Evolutionary conservation across 2,113 vertebrate species (phyloP).

Genomic region (Microcebus griseorufus): DNA sequence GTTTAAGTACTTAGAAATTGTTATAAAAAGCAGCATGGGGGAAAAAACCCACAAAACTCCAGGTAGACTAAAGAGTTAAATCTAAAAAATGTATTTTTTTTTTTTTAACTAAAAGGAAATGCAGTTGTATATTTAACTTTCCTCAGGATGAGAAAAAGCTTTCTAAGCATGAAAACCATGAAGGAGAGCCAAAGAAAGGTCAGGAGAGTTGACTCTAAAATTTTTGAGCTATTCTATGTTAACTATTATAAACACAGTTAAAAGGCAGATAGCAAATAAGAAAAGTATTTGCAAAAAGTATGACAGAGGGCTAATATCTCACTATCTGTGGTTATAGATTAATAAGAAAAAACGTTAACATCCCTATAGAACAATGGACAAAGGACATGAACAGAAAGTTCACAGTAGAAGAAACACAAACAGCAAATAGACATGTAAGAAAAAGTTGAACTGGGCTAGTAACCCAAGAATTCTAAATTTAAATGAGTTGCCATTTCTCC

Average conservation of each 20-base stretch:
- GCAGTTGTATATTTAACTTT: constrained; percentile 63
- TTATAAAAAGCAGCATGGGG: not conserved
- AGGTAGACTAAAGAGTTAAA: constrained; percentile 39
- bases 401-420: not conserved
- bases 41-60: not conserved
- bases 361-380: not conserved
- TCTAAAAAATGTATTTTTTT: constrained; percentile 12
- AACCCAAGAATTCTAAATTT: not conserved
- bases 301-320: not conserved
- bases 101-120: constrained; percentile 33
- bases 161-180: constrained; percentile 60
- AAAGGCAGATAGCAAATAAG: constrained; percentile 21
- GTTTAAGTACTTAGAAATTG: not conserved
- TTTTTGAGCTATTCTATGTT: not conserved
- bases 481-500: not conserved
- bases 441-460: not conserved
- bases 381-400: not conserved
- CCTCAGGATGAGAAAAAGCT: constrained; percentile 50
- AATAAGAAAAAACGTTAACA: not conserved
- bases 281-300: constrained; percentile 30
- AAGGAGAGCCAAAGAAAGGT: constrained; percentile 56
- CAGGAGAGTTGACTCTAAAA: not conserved
- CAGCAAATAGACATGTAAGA: not conserved
- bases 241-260: constrained; percentile 32
- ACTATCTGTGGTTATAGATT: not conserved